Conservation (phyloP, 1,140 invertebrate genomes). For the Parapsyche elsis region DNA sequence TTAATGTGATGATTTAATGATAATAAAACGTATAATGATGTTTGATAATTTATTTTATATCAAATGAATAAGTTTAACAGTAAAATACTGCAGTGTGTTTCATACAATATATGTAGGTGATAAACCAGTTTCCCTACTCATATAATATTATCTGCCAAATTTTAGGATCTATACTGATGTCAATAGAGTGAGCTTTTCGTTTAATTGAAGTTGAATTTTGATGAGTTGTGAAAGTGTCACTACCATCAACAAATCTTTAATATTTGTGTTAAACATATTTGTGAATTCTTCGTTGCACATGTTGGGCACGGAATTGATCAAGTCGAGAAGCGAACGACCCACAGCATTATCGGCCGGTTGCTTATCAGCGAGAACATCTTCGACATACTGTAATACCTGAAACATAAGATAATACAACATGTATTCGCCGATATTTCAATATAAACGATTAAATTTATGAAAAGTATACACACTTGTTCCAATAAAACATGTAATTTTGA, state of each 20-base stretch:
- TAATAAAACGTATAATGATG: too few relatives aligned
- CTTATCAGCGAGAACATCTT: constrained; percentile 84
- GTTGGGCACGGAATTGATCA: constrained; percentile 91
- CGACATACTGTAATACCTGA: constrained; percentile 85
- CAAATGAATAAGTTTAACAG: too few relatives aligned
- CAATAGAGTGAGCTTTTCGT: constrained; percentile 91
- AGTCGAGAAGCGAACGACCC: constrained; percentile 86
- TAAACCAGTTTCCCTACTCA: too few relatives aligned
- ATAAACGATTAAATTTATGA: not conserved
- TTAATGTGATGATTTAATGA: too few relatives aligned
- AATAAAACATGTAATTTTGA: constrained; percentile 79
- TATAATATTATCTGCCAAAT: too few relatives aligned
- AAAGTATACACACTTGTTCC: constrained; percentile 68
- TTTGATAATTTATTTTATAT: too few relatives aligned
- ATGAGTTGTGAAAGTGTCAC: constrained; percentile 95
- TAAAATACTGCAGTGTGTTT: too few relatives aligned
- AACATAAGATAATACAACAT: constrained; percentile 23
- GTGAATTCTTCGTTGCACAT: constrained; percentile 92
- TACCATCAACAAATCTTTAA: constrained; percentile 97
- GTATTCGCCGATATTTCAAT: not conserved
- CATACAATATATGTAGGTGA: too few relatives aligned
- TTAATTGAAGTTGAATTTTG: constrained; percentile 93
- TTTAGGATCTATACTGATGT: constrained; percentile 73
- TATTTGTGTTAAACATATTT: constrained; percentile 94
- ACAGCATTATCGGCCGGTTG: constrained; percentile 81